These are phyloP conservation scores for Chionoecetes opilio DNA, from an alignment of 1,140 invertebrate genomes.

Conservation along the genomic window DNA sequence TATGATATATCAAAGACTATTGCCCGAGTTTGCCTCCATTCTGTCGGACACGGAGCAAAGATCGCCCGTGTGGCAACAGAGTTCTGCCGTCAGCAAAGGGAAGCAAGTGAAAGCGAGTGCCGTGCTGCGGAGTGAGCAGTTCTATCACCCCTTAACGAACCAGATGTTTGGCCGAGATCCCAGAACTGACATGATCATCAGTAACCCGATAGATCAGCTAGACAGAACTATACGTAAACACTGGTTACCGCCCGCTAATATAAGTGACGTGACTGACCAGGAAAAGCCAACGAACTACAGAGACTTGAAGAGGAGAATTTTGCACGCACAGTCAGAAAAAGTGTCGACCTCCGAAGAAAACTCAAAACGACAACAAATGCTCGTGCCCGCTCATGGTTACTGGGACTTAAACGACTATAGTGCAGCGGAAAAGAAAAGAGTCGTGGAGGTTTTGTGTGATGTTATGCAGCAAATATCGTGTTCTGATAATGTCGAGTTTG, in stretches of 20 bases:
- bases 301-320: slow-evolving; percentile 32
- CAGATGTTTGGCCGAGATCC: slow-evolving; percentile 70
- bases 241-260: slow-evolving; percentile 52
- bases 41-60: slow-evolving; percentile 50
- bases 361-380: slow-evolving; percentile 50
- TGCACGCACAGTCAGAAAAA: slow-evolving; percentile 35
- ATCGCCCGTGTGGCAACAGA: slow-evolving; percentile 59
- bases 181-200: slow-evolving; percentile 74
- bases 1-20: slow-evolving; percentile 43
- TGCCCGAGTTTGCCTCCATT: slow-evolving; percentile 70
- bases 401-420: background rate
- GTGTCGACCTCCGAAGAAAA: background rate
- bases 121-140: slow-evolving; percentile 52
- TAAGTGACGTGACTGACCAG: slow-evolving; percentile 59
- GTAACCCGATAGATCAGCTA: slow-evolving; percentile 72
- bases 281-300: background rate
- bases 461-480: slow-evolving; percentile 69
- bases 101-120: slow-evolving; percentile 35
- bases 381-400: background rate
- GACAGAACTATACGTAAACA: slow-evolving; percentile 60
- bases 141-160: slow-evolving; percentile 68
- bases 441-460: slow-evolving; percentile 70
- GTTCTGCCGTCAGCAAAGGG: slow-evolving; percentile 7
- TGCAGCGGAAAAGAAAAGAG: slow-evolving; percentile 63
- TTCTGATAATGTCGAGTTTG: slow-evolving; percentile 62